phyloP scores from a whole-genome alignment of 1,140 invertebrate genomes.

The Euglossa dilemma region DNA sequence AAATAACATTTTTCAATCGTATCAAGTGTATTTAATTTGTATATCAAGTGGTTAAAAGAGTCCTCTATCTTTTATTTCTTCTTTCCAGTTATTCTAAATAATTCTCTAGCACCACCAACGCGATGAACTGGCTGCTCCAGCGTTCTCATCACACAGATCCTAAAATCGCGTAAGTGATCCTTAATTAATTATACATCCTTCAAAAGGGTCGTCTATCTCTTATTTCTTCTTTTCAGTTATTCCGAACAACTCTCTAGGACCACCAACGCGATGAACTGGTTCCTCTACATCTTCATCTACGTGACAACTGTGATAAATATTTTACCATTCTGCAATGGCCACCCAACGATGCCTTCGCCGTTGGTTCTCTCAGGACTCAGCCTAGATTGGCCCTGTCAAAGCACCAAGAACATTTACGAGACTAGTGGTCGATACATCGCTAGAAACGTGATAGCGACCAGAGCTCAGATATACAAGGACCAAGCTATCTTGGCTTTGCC shows the following conservation, averaged over 20 bases:
- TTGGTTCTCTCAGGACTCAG: conserved; percentile 80
- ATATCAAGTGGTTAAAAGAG: too few relatives aligned
- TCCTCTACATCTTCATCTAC: conserved; percentile 46
- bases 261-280: conserved; percentile 60
- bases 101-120: too few relatives aligned
- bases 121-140: too few relatives aligned
- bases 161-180: conserved; percentile 54
- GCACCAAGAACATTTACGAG: conserved; percentile 84
- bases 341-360: conserved; percentile 50
- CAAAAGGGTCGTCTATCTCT: too few relatives aligned
- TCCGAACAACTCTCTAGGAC: neutral
- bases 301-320: conserved; percentile 11
- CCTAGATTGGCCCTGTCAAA: conserved; percentile 83
- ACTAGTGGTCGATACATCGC: conserved; percentile 84
- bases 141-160: neutral
- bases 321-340: neutral
- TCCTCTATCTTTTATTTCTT: too few relatives aligned
- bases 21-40: too few relatives aligned
- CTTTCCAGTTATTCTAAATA: too few relatives aligned
- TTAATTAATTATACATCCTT: too few relatives aligned
- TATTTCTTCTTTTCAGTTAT: neutral
- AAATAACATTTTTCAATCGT: too few relatives aligned
- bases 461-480: conserved; percentile 84
- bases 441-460: conserved; percentile 85
- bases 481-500: conserved; percentile 84